phyloP scores from a whole-genome alignment of 2,113 vertebrate genomes.

The Procavia capensis region DNA sequence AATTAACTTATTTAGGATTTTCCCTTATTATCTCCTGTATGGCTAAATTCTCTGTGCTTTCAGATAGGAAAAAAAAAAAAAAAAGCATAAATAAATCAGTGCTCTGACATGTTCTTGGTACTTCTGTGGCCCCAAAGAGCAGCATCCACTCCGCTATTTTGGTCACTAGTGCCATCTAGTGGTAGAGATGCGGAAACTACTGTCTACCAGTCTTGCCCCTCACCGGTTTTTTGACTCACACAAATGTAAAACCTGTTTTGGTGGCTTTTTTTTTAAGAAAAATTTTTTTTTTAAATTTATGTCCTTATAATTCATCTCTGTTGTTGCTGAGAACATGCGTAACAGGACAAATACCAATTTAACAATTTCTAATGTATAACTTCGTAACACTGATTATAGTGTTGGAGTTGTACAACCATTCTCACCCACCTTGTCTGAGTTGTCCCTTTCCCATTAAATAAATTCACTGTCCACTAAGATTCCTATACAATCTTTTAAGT shows the following conservation, averaged over 20 bases:
- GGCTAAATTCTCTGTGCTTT: background rate
- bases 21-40: background rate
- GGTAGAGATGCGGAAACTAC: background rate
- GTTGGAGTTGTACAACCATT: background rate
- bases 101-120: background rate
- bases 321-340: background rate
- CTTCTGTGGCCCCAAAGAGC: background rate
- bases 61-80: background rate
- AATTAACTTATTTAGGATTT: background rate
- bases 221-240: too few relatives aligned
- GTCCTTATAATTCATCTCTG: background rate
- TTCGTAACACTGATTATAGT: background rate
- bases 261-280: background rate
- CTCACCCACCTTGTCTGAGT: background rate
- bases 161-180: slow-evolving; percentile 68
- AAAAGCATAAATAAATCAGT: background rate
- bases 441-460: background rate
- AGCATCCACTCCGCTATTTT: background rate
- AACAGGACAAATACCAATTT: background rate
- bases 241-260: background rate
- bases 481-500: background rate
- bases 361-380: background rate
- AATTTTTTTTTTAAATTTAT: background rate
- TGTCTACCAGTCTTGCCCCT: background rate
- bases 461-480: background rate